Conservation (phyloP, 2,888 invertebrate species). For the Eledona agricola region DNA sequence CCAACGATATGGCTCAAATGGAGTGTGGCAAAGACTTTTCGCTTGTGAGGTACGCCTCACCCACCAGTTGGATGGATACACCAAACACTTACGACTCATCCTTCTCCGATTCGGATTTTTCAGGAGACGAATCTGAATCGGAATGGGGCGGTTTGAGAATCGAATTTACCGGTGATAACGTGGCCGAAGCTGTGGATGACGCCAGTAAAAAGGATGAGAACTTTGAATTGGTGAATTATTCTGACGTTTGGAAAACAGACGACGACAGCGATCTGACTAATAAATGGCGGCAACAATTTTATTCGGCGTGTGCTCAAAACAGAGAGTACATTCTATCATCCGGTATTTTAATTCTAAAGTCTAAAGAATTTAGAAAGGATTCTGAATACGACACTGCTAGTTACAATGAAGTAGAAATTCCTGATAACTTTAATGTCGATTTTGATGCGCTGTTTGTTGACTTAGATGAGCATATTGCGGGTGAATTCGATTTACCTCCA, state of each 20-base stretch:
- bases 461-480: conserved; percentile 18
- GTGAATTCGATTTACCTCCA: conserved; percentile 13
- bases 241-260: conserved; percentile 56
- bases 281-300: conserved; percentile 64
- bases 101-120: conserved; percentile 64
- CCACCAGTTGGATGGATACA: conserved; percentile 62
- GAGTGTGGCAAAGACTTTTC: conserved; percentile 62
- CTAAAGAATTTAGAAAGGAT: conserved; percentile 46
- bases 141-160: conserved; percentile 75
- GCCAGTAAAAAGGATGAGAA: conserved; percentile 55
- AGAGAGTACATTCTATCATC: conserved; percentile 56
- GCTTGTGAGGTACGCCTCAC: conserved; percentile 66
- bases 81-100: conserved; percentile 56
- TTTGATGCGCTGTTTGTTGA: conserved; percentile 42
- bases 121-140: conserved; percentile 60
- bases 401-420: conserved; percentile 48
- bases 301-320: conserved; percentile 58
- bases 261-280: conserved; percentile 58
- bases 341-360: conserved; percentile 54
- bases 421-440: conserved; percentile 39
- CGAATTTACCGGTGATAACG: conserved; percentile 84
- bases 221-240: conserved; percentile 51
- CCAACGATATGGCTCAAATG: conserved; percentile 83
- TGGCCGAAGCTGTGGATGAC: conserved; percentile 83
- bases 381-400: conserved; percentile 41